phyloP scores from a whole-genome alignment of 1,140 invertebrate genomes.

The Brachystomella parvula region DNA sequence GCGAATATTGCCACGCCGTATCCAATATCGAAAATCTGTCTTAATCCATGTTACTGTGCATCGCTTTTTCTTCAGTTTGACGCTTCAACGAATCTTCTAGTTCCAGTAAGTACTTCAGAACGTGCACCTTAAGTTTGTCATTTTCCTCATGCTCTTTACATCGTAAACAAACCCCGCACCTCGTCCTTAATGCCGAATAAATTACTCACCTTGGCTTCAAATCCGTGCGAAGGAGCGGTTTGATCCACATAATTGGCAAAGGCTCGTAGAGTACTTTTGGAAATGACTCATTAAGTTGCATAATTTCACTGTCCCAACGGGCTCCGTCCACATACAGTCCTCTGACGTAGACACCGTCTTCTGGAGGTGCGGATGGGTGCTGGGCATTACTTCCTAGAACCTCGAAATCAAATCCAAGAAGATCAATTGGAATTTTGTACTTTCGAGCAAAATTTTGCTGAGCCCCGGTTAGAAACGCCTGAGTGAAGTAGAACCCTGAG shows the following conservation, averaged over 20 bases:
- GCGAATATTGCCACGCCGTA: no score
- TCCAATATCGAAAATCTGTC: no score
- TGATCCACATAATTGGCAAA: slow-evolving; percentile 51
- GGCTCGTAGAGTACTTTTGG: slow-evolving; percentile 73
- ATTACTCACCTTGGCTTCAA: neutral
- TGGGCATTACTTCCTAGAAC: slow-evolving; percentile 48
- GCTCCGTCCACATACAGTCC: slow-evolving; percentile 83
- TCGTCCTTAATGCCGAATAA: no score
- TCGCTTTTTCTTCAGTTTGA: no score
- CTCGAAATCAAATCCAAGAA: slow-evolving; percentile 74
- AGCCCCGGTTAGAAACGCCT: slow-evolving; percentile 88
- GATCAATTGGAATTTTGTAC: slow-evolving; percentile 82
- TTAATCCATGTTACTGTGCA: no score
- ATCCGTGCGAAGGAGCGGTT: neutral
- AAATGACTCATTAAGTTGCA: slow-evolving; percentile 66
- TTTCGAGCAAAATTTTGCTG: slow-evolving; percentile 89
- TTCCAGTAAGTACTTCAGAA: neutral
- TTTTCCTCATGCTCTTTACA: no score
- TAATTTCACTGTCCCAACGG: slow-evolving; percentile 61
- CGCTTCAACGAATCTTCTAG: no score
- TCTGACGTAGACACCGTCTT: slow-evolving; percentile 73
- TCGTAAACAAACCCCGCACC: no score
- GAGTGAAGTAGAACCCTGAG: slow-evolving; percentile 90
- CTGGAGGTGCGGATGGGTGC: slow-evolving; percentile 50
- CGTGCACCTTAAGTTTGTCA: no score